Percentiles rank a stretch among this genome's conserved stretches.
These are phyloP conservation scores for Saimiri boliviensis DNA, from an alignment of 2,113 vertebrate species.

Conservation along the genomic window DNA sequence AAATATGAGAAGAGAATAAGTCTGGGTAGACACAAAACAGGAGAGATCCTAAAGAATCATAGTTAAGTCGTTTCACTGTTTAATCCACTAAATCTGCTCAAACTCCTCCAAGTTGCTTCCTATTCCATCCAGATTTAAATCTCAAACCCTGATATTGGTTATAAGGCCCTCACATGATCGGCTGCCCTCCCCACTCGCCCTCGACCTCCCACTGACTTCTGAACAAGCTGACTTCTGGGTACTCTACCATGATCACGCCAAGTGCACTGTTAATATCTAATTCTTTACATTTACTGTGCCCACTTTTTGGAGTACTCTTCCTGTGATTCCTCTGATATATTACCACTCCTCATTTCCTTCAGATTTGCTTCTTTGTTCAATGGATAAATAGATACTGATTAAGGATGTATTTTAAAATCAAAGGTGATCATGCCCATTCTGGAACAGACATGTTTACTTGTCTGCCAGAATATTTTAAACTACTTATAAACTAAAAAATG, in stretches of 20 bases:
- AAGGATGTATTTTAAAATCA: neutral
- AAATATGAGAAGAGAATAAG: neutral
- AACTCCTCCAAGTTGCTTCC: neutral
- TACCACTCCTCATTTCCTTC: neutral
- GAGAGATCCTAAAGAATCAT: neutral
- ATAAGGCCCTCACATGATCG: rapidly evolving
- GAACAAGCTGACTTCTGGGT: neutral
- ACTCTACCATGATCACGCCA: neutral
- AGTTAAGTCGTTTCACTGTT: neutral
- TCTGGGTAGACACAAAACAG: neutral
- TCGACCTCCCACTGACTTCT: neutral
- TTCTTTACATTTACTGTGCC: neutral
- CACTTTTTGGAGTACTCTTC: neutral
- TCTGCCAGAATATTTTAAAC: constrained; percentile 45
- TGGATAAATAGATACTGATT: neutral
- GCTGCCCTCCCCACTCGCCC: rapidly evolving
- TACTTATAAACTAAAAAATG: constrained; percentile 53
- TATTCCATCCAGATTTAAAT: neutral
- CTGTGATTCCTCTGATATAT: neutral
- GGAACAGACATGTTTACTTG: neutral
- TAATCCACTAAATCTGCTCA: neutral
- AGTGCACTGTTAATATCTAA: neutral
- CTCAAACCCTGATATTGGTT: neutral
- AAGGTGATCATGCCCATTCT: constrained; percentile 8
- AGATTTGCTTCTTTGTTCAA: neutral